Conservation (phyloP, 2,113 vertebrate genomes). For the Epinephelus moara region DNA sequence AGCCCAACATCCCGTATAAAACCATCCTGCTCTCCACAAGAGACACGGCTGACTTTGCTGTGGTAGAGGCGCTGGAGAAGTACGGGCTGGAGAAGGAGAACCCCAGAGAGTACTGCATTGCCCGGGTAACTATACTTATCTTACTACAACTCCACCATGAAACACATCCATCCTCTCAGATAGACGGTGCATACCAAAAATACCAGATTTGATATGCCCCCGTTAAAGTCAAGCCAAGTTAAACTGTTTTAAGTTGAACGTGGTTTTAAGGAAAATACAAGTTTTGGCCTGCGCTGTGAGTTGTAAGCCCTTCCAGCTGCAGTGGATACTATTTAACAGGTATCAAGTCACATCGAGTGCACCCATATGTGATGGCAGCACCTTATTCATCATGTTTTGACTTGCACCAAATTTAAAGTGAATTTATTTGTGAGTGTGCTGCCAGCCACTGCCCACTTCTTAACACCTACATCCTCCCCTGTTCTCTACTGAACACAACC, state of each 20-base stretch:
- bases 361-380: neutral
- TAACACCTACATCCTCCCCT: neutral
- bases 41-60: constrained; percentile 95
- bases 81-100: constrained; percentile 97
- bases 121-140: constrained; percentile 83
- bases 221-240: neutral
- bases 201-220: neutral
- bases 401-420: neutral
- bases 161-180: neutral
- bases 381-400: constrained; percentile 14
- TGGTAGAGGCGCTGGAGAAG: constrained; percentile 97
- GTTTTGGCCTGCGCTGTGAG: neutral
- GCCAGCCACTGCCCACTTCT: neutral
- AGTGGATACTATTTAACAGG: neutral
- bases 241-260: neutral
- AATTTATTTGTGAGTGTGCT: neutral
- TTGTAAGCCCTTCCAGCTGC: neutral
- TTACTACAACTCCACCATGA: neutral
- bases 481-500: constrained; percentile 6
- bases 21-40: constrained; percentile 97
- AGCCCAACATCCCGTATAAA: constrained; percentile 98
- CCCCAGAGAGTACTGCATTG: constrained; percentile 96
- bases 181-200: neutral
- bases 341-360: neutral
- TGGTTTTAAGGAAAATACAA: neutral